Base-by-base conservation (phyloP, 1,140 invertebrate species). In the Meloidogyne chitwoodi region DNA sequence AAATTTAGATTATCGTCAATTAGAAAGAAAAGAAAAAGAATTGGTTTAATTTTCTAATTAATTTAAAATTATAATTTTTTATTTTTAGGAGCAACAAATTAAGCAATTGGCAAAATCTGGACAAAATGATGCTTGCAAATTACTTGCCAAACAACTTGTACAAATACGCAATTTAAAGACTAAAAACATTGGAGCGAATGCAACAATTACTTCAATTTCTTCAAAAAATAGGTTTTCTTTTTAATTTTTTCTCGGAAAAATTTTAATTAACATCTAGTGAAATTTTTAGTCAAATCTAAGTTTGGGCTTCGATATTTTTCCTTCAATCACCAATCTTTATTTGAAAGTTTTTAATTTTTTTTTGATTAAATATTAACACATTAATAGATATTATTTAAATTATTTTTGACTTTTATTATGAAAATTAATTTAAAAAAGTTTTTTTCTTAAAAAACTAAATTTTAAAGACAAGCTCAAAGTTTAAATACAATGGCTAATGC, bases 1-100 rank as follows among this genome's bases (percentile, higher is more conserved):
- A 79, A 93, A 93, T 77, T 90, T 93, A 80, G 93, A 94, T 87
- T 90, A 92, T 80, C 87, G 90, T 73, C 90, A 92, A 81, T 87
- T 95, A 73, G 93, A 95, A 88, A 90, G 91, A 83, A 93, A 95
- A 89, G 94, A 95, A 88, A 94, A 94, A 81, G 93, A 94, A 90
- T 87, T 96, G 83, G 92, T 93, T 88, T 88, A 87, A 84, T 41
- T 38, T 27, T 69, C 44, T 67, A 29, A 34, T 64, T 68, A 69
- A 56, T n/a, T 76, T n/a, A 0, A n/a, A 34, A 44, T 19, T 41
- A 34, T 19, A 5, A 24, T 16, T 22, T n/a, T 22, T 76, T 89
- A 14, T 83, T 76, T 89, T 14, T 83, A 93, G 92, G 92, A 94
- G 90, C 87, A 91, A 84, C 93, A 95, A 88, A 95, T 95, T 68